These are phyloP conservation scores for Aspidoscelis tigris DNA, from an alignment of 2,113 vertebrate species.

Conservation along the genomic window DNA sequence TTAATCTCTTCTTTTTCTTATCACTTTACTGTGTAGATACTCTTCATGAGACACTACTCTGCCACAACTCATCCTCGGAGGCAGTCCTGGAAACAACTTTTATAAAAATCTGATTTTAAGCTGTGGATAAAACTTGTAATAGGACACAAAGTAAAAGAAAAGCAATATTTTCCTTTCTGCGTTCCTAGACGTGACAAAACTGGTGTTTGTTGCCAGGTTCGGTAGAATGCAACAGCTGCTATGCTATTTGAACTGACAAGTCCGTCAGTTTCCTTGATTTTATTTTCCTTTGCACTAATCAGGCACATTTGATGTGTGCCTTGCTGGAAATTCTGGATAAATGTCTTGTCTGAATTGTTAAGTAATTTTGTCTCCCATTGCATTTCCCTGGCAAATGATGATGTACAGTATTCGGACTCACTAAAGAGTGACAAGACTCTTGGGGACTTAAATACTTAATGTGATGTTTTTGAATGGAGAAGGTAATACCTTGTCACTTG, in stretches of 20 bases:
- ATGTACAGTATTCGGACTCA: conserved; percentile 75
- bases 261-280: conserved; percentile 76
- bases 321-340: conserved; percentile 75
- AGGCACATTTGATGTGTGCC: conserved; percentile 74
- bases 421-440: conserved; percentile 77
- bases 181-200: conserved; percentile 73
- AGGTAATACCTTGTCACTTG: conserved; percentile 61
- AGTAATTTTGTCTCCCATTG: conserved; percentile 77
- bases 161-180: conserved; percentile 77
- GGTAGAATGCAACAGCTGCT: conserved; percentile 78
- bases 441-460: conserved; percentile 70
- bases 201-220: conserved; percentile 76
- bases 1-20: conserved; percentile 86
- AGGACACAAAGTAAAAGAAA: conserved; percentile 80
- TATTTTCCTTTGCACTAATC: conserved; percentile 71
- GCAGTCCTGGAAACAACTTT: conserved; percentile 82
- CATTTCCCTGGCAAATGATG: conserved; percentile 76
- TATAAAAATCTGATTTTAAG: conserved; percentile 80
- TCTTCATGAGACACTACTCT: conserved; percentile 85
- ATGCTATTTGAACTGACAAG: conserved; percentile 80
- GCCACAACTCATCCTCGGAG: conserved; percentile 84
- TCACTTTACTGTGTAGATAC: conserved; percentile 87
- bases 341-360: conserved; percentile 79
- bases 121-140: conserved; percentile 79
- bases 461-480: conserved; percentile 60